phyloP scores from a whole-genome alignment of 2,113 vertebrate species.

The Cyrtonyx montezumae region DNA sequence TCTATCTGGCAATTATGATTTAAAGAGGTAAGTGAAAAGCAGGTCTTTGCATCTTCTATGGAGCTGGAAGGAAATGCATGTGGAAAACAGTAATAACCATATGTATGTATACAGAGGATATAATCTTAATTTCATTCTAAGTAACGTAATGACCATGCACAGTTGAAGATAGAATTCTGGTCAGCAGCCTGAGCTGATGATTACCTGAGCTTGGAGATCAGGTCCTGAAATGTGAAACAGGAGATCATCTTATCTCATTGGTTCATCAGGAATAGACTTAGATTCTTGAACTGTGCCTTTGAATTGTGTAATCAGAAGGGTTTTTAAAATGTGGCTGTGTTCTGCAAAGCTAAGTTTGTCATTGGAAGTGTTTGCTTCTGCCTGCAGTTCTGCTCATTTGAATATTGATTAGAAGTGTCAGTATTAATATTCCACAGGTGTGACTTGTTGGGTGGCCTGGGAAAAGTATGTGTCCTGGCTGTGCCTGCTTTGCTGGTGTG shows the following conservation, averaged over 20 bases:
- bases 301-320: background rate
- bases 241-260: background rate
- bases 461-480: background rate
- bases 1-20: background rate
- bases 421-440: background rate
- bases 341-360: background rate
- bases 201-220: background rate
- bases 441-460: background rate
- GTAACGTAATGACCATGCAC: background rate
- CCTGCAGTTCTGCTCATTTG: background rate
- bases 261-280: background rate
- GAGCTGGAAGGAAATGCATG: background rate
- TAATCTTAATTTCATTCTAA: background rate
- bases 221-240: background rate
- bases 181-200: background rate
- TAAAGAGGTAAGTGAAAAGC: conserved; percentile 25
- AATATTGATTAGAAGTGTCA: background rate
- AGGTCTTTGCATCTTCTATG: background rate
- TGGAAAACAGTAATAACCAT: background rate
- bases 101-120: background rate
- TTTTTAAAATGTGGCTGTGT: background rate
- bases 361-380: background rate
- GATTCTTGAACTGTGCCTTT: background rate
- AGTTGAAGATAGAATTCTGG: background rate
- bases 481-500: background rate